Base-by-base conservation (phyloP, 2,888 invertebrate species). In the Leptinotarsa haldemani region DNA sequence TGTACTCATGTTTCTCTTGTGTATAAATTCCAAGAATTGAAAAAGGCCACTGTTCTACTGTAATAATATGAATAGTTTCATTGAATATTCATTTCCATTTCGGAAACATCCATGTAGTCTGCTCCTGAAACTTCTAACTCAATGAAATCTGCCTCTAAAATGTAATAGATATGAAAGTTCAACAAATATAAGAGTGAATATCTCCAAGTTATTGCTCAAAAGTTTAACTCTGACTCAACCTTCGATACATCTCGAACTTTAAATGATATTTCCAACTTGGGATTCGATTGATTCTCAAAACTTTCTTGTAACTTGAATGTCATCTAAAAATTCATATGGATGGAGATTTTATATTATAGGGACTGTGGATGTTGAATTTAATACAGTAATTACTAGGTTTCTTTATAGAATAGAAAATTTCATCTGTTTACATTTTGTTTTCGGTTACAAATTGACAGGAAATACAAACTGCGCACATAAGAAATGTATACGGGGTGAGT, bases 231-330 rank as follows among this genome's bases (percentile, higher is more conserved):
- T 25, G 15, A 13, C 13, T 25, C 15, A 58, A 58, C 25, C 16
- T n/a, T 15, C n/a, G 9, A 25, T 4, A 16, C 30, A 9, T 61
- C 40, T 22, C 22, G 13, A 22, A 61, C 16, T 61, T 1, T 4
- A 4, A 16, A 61, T 61, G 61, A 12, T 15, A 61, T 30, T 61
- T 61, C 12, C 61, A 61, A 61, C 61, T 61, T 18, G 30, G n/a
- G n/a, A 61, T 61, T 30, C 2, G 20, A 25, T 25, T 58, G 13
- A 18, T 61, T 61, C 30, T 61, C 40, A n/a, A 2, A 61, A 25
- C 30, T 61, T 13, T n/a, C n/a, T n/a, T 61, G 40, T 61, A 61
- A 61, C 61, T 61, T 61, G 20, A 16, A 30, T n/a, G 61, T 0
- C 4, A 18, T 61, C 61, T 30, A 30, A 30, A 61, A 61, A 12